Base-by-base conservation (phyloP, 2,888 invertebrate genomes). In the Watsonalla cultraria region DNA sequence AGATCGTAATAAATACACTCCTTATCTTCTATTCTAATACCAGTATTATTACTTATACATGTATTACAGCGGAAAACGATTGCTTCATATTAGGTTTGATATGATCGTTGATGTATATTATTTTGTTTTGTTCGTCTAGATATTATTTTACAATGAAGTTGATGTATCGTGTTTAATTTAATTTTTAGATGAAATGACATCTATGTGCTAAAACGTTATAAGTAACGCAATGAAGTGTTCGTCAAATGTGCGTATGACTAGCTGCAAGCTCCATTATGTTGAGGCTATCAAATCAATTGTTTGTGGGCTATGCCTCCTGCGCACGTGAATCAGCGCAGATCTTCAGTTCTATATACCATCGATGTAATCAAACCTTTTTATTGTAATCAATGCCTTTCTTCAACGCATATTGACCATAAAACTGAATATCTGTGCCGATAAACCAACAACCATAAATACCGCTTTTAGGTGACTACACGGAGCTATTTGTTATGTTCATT, bases 391-490 rank as follows among this genome's bases (percentile, higher is more conserved):
- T 51, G 54, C 45, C 49, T 48, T 50, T 34, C 50, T 56, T 33
- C 53, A 59, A 56, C 45, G 47, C 35, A 14, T 51, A 9, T 42
- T n/a, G 50, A 11, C 37, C 24, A 51, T 35, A 48, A 54, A 67
- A 74, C 81, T 81, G 81, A 80, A 83, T 83, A 72, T 74, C 82
- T 86, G 77, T 77, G 77, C 78, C 76, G 76, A 76, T 68, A 61
- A 67, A 76, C 77, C 65, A 72, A 79, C 64, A 76, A 82, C 77
- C 82, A 81, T 86, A 74, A 82, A 70, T 73, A 76, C 70, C 74
- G 91, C 91, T 91, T 91, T 78, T 91, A 91, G 90, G 91, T 84
- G 75, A 87, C 76, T 75, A 90, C 90, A 89, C 86, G 84, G 76
- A 80, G 90, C 88, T 89, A 87, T 77, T 49, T 82, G 73, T 87